Conservation (phyloP, 2,797 vertebrate species). For the Spinibarbus caldwelli region DNA sequence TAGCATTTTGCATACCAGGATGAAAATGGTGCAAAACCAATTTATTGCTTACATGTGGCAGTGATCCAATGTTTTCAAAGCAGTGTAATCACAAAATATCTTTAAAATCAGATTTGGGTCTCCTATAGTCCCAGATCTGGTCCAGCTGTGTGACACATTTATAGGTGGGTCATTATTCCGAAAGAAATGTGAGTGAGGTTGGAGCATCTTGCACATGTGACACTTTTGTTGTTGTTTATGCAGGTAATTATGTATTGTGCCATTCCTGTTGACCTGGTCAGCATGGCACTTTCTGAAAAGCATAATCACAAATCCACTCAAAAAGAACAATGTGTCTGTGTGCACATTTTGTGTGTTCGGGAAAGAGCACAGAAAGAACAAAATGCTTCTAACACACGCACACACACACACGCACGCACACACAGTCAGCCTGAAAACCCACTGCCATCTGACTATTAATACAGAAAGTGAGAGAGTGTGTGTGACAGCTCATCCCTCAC, state of each 20-base stretch:
- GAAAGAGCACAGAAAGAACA: constrained; percentile 1
- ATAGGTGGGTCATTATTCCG: neutral
- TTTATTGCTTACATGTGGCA: neutral
- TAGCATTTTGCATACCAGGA: neutral
- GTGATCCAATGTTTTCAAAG: neutral
- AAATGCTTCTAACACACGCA: neutral
- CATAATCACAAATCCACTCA: neutral
- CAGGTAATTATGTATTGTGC: neutral
- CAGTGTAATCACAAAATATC: neutral
- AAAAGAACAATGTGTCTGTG: constrained; percentile 13
- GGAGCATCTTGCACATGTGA: neutral
- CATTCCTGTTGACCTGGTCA: neutral
- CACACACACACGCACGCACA: neutral
- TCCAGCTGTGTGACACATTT: neutral
- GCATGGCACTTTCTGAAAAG: neutral
- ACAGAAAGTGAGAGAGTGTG: neutral
- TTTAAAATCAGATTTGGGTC: neutral
- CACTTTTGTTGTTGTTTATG: neutral
- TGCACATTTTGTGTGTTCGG: neutral
- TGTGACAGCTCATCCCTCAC: neutral
- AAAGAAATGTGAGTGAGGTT: neutral
- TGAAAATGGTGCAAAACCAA: neutral
- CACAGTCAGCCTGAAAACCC: neutral
- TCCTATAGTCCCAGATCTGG: neutral
- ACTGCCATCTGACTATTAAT: constrained; percentile 33